Evolutionary conservation across 1,140 invertebrate genomes (phyloP), one percentile per base, ranked within the genome.

Genomic region (Portunus trituberculatus): DNA sequence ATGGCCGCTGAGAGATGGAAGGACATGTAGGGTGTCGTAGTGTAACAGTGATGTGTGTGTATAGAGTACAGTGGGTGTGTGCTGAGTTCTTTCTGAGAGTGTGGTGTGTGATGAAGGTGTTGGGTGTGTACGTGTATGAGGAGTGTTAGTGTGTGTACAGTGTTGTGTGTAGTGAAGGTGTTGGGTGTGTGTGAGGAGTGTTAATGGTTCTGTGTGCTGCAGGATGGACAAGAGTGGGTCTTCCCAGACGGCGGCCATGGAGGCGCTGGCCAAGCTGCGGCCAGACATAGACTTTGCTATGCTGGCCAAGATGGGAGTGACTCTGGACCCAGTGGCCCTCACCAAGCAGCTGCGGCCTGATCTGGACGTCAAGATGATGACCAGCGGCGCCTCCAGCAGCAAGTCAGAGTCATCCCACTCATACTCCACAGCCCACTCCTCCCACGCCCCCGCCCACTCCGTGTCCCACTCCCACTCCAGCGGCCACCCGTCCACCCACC

Each of bases 271-370:
- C 14, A 96, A 96, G 91, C 84, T 96, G 10, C 93, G 95, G 31
- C 96, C 96, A 45, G 95, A 95, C 59, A 96, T 96, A 86, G 96
- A 96, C 91, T 96, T 96, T 91, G 95, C 92, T 28, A 87, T 96
- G 88, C 48, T 96, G 76, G 96, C 96, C 20, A 96, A 96, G 76
- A 96, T 96, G 96, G 96, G 96, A 29, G 96, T 96, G 28, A 96
- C 95, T n/a, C 87, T 96, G 84, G 96, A 96, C 84, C 94, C 96
- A 12, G 94, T 96, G n/a, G 93, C 96, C 25, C 91, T 95, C 31
- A 95, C 96, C 8, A 95, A 95, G 48, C 95, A 94, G 91, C 88
- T 95, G 46, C 95, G 96, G 31, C 94, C 94, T 45, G 96, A 96
- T 28, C 93, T 96, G 45, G 96, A 96, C 93, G 93, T 95, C 25